phyloP scores from a whole-genome alignment of 2,797 vertebrate genomes.

The Menidia menidia region DNA sequence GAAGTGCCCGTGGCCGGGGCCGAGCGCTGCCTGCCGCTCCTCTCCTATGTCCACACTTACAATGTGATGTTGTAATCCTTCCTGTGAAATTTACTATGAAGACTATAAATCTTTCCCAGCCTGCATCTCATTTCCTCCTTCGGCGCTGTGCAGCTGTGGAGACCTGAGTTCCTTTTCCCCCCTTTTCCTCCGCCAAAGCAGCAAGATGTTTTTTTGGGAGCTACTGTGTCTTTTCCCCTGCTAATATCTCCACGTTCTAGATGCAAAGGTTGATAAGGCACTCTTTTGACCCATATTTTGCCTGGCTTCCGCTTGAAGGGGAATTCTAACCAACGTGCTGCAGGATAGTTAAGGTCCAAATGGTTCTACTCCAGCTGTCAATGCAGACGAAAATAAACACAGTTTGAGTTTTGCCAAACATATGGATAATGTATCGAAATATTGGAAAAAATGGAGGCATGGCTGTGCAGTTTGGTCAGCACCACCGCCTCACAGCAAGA shows the following conservation, averaged over 20 bases:
- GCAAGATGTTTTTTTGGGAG: conserved; percentile 45
- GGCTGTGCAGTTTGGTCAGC: too few relatives aligned
- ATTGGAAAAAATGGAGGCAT: too few relatives aligned
- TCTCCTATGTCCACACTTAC: conserved; percentile 50
- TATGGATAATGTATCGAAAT: too few relatives aligned
- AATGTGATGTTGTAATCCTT: conserved; percentile 73
- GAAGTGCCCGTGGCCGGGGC: conserved; percentile 34
- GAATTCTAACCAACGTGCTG: not conserved
- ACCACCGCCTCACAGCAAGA: too few relatives aligned
- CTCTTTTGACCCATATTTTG: conserved; percentile 34
- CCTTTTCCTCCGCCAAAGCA: conserved; percentile 41
- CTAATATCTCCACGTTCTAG: conserved; percentile 34
- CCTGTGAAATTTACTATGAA: conserved; percentile 68
- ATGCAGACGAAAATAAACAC: too few relatives aligned
- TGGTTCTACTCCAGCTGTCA: too few relatives aligned
- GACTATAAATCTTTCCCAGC: conserved; percentile 68
- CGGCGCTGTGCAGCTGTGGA: conserved; percentile 61
- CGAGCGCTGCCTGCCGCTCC: conserved; percentile 43
- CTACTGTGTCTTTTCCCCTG: conserved; percentile 23
- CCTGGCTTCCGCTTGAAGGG: not conserved
- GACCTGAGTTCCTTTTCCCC: conserved; percentile 46
- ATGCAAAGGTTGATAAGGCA: conserved; percentile 25
- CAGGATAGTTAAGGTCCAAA: too few relatives aligned
- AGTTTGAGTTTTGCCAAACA: too few relatives aligned
- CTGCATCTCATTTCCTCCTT: conserved; percentile 63